These are phyloP conservation scores for Cheiracanthium punctorium DNA, from an alignment of 2,888 invertebrate species.

Conservation along the genomic window DNA sequence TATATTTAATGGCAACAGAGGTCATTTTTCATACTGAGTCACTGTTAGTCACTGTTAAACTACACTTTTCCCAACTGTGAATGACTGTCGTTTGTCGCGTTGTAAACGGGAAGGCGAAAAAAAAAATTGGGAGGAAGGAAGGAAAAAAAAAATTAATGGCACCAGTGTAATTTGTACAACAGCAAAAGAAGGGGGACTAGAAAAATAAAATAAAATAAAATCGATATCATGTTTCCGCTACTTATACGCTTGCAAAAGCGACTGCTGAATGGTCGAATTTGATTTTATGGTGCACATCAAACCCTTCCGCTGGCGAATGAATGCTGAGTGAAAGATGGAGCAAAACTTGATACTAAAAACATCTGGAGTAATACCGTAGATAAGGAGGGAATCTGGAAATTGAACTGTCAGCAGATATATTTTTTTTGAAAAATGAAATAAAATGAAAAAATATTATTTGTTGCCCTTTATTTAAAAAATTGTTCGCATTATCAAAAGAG, in stretches of 20 bases:
- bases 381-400: background rate
- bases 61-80: background rate
- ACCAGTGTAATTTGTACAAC: background rate
- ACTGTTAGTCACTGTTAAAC: background rate
- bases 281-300: background rate
- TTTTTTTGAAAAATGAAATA: too few species aligned
- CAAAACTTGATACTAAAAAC: background rate
- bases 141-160: background rate
- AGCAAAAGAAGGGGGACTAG: background rate
- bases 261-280: background rate
- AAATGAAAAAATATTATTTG: too few species aligned
- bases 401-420: too few species aligned
- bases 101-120: background rate
- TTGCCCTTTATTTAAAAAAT: too few species aligned
- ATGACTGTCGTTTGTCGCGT: conserved; percentile 5
- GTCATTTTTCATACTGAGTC: conserved; percentile 3
- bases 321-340: background rate
- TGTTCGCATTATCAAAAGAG: too few species aligned
- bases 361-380: background rate
- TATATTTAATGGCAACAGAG: background rate
- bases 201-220: background rate
- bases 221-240: background rate
- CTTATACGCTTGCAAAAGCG: background rate
- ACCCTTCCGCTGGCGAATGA: background rate
- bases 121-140: background rate